These are phyloP conservation scores for Leptinotarsa defecta DNA, from an alignment of 1,140 invertebrate species.

Conservation along the genomic window DNA sequence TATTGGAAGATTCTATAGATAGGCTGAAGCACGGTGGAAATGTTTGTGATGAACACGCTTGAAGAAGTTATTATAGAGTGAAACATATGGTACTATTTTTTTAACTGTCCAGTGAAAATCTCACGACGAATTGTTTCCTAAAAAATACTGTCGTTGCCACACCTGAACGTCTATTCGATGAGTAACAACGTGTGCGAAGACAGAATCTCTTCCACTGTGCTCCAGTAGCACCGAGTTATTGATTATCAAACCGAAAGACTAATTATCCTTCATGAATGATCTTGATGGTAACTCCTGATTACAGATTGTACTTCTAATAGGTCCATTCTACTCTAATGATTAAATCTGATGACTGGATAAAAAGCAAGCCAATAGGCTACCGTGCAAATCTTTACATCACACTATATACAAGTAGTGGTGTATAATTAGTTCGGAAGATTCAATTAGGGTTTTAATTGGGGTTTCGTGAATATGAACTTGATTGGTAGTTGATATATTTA, in stretches of 20 bases:
- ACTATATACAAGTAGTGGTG: background rate
- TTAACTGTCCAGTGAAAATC: no score
- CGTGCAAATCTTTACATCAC: background rate
- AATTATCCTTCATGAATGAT: constrained; percentile 3
- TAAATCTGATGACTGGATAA: background rate
- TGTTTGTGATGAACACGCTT: no score
- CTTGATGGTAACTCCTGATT: background rate
- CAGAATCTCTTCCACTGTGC: background rate
- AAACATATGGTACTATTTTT: no score
- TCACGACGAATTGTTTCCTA: no score
- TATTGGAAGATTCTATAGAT: no score
- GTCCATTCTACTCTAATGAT: background rate
- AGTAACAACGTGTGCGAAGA: no score
- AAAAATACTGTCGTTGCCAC: no score
- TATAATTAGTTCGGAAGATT: background rate
- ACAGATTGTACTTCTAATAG: background rate
- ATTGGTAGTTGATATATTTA: background rate
- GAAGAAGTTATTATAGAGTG: no score
- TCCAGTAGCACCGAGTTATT: background rate
- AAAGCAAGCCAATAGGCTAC: background rate
- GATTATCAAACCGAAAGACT: background rate
- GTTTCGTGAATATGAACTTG: background rate
- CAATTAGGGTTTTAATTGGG: background rate
- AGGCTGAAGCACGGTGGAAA: no score
- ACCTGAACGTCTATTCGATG: no score